Conservation (phyloP, 1,140 invertebrate species). For the Danaus melanippus region DNA sequence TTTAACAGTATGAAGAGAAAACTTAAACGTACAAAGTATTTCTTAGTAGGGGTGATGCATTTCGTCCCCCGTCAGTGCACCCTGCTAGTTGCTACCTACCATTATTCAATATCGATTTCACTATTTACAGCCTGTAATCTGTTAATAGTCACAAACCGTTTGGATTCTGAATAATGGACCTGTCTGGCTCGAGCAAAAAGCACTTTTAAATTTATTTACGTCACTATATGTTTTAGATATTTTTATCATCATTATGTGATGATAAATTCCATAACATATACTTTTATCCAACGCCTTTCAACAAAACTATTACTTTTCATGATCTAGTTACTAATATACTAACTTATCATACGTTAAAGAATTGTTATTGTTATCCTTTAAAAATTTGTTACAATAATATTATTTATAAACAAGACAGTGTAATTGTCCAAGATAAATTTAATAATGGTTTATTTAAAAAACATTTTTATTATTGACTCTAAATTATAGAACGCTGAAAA, state of each 20-base stretch:
- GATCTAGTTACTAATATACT: no score
- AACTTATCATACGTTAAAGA: no score
- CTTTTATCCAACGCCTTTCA: no score
- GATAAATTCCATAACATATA: no score
- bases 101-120: slow-evolving; percentile 67
- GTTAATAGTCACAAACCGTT: slow-evolving; percentile 45
- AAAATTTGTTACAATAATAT: no score
- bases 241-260: no score
- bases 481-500: not conserved
- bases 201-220: slow-evolving; percentile 8
- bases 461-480: not conserved
- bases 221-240: slow-evolving; percentile 1
- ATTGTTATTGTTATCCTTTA: no score
- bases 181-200: slow-evolving; percentile 2
- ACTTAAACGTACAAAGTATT: slow-evolving; percentile 6
- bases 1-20: slow-evolving; percentile 14
- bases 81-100: slow-evolving; percentile 37
- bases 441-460: no score
- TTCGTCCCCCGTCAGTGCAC: slow-evolving; percentile 32
- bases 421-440: no score
- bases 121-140: slow-evolving; percentile 60
- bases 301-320: no score
- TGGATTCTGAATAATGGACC: slow-evolving; percentile 28
- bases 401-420: no score
- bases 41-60: slow-evolving; percentile 39